Percentiles rank a stretch among this genome's conserved stretches.
phyloP scores from a whole-genome alignment of 2,888 invertebrate genomes.

The Leptopilina myrica region DNA sequence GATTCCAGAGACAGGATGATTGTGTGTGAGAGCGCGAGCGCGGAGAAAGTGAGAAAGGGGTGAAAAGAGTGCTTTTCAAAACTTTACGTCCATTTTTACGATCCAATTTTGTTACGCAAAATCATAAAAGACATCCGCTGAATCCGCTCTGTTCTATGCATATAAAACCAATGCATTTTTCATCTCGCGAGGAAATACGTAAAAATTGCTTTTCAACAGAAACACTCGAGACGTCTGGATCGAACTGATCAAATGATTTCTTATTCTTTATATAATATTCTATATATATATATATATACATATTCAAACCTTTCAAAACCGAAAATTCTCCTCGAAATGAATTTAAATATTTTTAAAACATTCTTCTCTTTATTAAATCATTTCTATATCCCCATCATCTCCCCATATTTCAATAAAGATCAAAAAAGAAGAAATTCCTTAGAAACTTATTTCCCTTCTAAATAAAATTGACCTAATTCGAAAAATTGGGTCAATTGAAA shows the following conservation, averaged over 20 bases:
- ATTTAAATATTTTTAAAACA: too few species aligned
- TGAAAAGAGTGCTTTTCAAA: conserved; percentile 41
- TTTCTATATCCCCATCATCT: too few species aligned
- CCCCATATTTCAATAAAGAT: too few species aligned
- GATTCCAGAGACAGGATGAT: conserved; percentile 40
- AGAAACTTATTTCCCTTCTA: too few species aligned
- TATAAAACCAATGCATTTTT: conserved; percentile 57
- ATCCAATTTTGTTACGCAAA: conserved; percentile 57
- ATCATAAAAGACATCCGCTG: conserved; percentile 46
- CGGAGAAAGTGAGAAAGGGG: conserved; percentile 23
- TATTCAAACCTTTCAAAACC: too few species aligned
- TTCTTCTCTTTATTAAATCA: too few species aligned
- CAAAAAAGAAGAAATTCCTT: too few species aligned
- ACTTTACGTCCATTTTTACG: conserved; percentile 56
- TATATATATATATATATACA: too few species aligned
- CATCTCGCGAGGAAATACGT: conserved; percentile 31
- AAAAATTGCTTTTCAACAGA: conserved; percentile 31
- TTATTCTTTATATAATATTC: neutral
- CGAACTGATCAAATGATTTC: conserved; percentile 16
- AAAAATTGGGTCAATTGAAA: too few species aligned
- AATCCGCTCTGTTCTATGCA: conserved; percentile 46
- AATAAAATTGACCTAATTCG: too few species aligned
- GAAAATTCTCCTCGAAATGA: too few species aligned
- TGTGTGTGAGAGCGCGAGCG: neutral
- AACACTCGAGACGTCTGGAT: neutral